Conservation (phyloP, 2,113 vertebrate genomes). For the Oreochromis tanganicae region DNA sequence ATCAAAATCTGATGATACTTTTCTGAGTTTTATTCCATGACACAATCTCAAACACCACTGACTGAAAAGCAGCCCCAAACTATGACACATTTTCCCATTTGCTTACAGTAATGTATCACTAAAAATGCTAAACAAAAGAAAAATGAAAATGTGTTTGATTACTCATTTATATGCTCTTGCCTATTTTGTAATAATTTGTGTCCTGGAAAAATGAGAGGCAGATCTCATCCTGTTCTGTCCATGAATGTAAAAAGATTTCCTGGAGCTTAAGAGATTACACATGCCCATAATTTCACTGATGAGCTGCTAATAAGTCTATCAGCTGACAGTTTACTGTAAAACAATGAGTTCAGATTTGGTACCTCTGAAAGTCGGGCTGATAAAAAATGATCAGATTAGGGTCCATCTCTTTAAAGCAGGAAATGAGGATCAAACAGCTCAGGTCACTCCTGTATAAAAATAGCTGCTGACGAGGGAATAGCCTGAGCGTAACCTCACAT, state of each 20-base stretch:
- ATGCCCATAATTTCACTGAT: conserved; percentile 26
- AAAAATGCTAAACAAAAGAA: background rate
- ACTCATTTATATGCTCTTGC: background rate
- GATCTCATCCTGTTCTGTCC: background rate
- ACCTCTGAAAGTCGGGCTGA: conserved; percentile 13
- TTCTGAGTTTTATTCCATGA: background rate
- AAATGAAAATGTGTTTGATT: background rate
- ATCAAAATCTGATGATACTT: background rate
- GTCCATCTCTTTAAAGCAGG: conserved; percentile 2
- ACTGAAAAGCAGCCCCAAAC: background rate
- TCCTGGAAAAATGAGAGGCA: background rate
- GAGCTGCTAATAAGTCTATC: conserved; percentile 44
- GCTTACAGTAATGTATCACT: background rate
- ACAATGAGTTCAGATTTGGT: background rate
- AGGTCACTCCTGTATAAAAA: conserved; percentile 43
- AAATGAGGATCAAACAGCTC: conserved; percentile 41
- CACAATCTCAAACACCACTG: background rate
- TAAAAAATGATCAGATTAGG: conserved; percentile 31
- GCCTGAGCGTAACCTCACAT: background rate
- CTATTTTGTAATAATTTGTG: background rate
- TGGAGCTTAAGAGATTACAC: conserved; percentile 50
- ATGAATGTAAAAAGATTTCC: conserved; percentile 31
- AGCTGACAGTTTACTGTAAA: background rate
- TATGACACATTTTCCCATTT: background rate
- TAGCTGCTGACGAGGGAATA: conserved; percentile 37